Evolutionary conservation across 2,113 vertebrate genomes (phyloP).

Genomic region (Corvus hawaiiensis): DNA sequence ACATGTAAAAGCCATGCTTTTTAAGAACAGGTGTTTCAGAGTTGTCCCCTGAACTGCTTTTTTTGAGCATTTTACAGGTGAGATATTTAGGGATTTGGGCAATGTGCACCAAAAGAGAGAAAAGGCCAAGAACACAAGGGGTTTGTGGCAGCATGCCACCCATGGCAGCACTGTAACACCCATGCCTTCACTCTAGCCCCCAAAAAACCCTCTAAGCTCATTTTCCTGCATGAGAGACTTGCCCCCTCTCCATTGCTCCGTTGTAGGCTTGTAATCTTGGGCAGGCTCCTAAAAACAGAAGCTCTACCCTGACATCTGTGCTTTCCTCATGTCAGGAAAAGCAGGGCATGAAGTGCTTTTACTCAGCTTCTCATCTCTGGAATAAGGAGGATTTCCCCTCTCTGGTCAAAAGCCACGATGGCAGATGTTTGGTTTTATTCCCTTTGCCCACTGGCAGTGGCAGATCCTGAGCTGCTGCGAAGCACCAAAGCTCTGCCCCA

Average conservation of each 20-base stretch:
- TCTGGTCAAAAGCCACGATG: not conserved
- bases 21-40: not conserved
- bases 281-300: not conserved
- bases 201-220: not conserved
- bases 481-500: not conserved
- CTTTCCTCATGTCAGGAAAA: not conserved
- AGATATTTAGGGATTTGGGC: not conserved
- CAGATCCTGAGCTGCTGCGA: constrained; percentile 1
- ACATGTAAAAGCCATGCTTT: not conserved
- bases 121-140: not conserved
- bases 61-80: not conserved
- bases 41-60: not conserved
- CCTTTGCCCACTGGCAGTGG: not conserved
- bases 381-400: not conserved
- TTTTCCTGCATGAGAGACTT: not conserved
- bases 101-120: not conserved
- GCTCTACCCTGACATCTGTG: not conserved
- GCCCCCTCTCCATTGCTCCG: not conserved
- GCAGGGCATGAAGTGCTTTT: not conserved
- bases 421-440: constrained; percentile 31
- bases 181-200: not conserved
- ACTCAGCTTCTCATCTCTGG: not conserved
- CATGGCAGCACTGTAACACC: not conserved
- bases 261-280: not conserved
- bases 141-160: not conserved